These are phyloP conservation scores for Drosophila auraria DNA, from an alignment of 1,140 invertebrate species.

Conservation along the genomic window DNA sequence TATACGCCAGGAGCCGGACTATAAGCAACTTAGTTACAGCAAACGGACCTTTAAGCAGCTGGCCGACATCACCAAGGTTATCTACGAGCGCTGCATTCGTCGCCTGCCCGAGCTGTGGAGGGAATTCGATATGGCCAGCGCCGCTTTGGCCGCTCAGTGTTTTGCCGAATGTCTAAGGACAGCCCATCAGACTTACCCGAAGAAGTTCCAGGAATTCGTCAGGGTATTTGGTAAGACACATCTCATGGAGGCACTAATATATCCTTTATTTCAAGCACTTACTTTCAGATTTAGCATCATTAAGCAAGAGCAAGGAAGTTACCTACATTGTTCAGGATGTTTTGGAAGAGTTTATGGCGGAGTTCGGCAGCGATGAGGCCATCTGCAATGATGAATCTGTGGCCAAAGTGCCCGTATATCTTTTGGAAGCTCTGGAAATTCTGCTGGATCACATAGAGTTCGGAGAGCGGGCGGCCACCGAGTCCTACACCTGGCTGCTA, in stretches of 20 bases:
- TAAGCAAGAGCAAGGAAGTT: slow-evolving; percentile 53
- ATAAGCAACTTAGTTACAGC: slow-evolving; percentile 78
- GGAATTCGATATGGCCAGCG: slow-evolving; percentile 85
- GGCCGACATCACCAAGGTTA: slow-evolving; percentile 78
- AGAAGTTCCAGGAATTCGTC: slow-evolving; percentile 85
- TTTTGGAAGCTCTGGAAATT: slow-evolving; percentile 70
- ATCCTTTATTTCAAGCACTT: background rate
- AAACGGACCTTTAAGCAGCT: slow-evolving; percentile 70
- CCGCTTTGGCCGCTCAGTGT: slow-evolving; percentile 86
- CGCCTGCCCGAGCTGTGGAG: slow-evolving; percentile 68
- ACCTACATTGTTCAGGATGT: slow-evolving; percentile 62
- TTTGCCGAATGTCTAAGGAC: slow-evolving; percentile 86
- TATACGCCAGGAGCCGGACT: slow-evolving; percentile 72
- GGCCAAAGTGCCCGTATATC: slow-evolving; percentile 43
- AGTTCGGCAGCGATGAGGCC: slow-evolving; percentile 40
- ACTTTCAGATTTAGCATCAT: slow-evolving; percentile 57
- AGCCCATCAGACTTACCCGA: slow-evolving; percentile 84
- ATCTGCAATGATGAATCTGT: slow-evolving; percentile 48
- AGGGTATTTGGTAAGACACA: slow-evolving; percentile 83
- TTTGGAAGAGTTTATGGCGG: slow-evolving; percentile 67
- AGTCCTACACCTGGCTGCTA: slow-evolving; percentile 74
- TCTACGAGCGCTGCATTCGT: slow-evolving; percentile 85
- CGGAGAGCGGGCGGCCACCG: slow-evolving; percentile 52
- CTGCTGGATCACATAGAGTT: slow-evolving; percentile 70
- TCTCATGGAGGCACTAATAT: background rate